These are phyloP conservation scores for Passer montanus DNA, from an alignment of 2,113 vertebrate genomes.

Conservation along the genomic window DNA sequence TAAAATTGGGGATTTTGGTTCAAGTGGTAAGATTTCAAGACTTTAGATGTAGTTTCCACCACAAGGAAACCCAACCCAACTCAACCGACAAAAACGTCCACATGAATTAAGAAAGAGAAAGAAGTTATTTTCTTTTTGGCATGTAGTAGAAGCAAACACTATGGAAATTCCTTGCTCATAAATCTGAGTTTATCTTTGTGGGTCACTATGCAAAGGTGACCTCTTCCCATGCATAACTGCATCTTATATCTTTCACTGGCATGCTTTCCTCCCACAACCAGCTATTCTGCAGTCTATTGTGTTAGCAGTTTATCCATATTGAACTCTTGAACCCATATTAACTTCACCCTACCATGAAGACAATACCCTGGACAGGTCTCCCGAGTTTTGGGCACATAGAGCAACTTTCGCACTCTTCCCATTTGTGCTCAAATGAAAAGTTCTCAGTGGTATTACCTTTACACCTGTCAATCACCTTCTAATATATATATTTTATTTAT, in stretches of 20 bases:
- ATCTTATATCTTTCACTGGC: neutral
- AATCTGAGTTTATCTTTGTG: neutral
- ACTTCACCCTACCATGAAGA: neutral
- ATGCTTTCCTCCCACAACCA: neutral
- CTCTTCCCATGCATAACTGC: rapidly evolving
- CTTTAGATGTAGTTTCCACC: neutral
- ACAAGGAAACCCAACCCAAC: neutral
- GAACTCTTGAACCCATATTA: rapidly evolving
- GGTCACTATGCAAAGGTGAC: neutral
- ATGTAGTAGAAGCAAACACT: neutral
- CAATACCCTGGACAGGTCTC: neutral
- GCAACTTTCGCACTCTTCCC: neutral
- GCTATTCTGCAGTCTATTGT: neutral
- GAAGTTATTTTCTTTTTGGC: neutral
- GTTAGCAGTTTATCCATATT: rapidly evolving
- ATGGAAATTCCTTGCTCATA: neutral
- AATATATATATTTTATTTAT: neutral
- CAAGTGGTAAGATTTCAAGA: neutral
- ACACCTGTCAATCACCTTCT: neutral
- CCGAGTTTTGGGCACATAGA: rapidly evolving
- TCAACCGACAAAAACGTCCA: neutral
- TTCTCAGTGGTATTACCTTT: neutral
- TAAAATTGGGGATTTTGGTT: neutral
- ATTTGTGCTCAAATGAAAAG: neutral
- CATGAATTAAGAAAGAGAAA: neutral